Base-by-base conservation (phyloP, 2,888 invertebrate genomes). In the Cotesia congregata region DNA sequence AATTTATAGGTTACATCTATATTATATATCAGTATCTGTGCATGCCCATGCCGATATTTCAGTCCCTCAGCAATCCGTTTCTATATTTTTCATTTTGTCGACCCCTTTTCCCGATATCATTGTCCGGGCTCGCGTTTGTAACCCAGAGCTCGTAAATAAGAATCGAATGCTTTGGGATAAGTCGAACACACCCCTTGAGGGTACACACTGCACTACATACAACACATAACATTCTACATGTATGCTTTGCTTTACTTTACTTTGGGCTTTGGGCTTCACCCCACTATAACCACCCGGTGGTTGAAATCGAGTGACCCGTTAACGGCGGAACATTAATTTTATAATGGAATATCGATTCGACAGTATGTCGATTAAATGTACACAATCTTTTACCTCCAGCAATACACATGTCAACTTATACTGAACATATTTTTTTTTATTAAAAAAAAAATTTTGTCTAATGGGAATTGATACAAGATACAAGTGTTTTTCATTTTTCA, bases 61-160 rank as follows among this genome's bases (percentile, higher is more conserved):
- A 61, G 38, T 60, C 60, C 39, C 62, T 61, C 40, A 6, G 12
- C 15, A 15, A 38, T 72, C 20, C 61, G 38, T 12, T 17, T 30
- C 15, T 72, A 39, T 65, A 40, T 73, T 30, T 73, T 9, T 73
- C 40, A 38, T 68, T 62, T 61, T 41, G 70, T 77, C 69, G 74
- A 50, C 76, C 76, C 74, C 74, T 20, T 60, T 73, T 70, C 39
- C 73, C 73, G 73, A 72, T 72, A 72, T 72, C 73, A 70, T 73
- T 69, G 73, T 73, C 9, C n/a, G 30, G 38, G 20, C 67, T 17
- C 76, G 75, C 73, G 79, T 78, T 78, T 77, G 78, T 78, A 76
- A 77, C 74, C 73, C 72, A 64, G 40, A 76, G 80, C 79, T 82
- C 81, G 81, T 82, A 82, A 82, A 82, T 82, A 81, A 81, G 77